These are phyloP conservation scores for Elmis aenea DNA, from an alignment of 2,888 invertebrate species.

Conservation along the genomic window DNA sequence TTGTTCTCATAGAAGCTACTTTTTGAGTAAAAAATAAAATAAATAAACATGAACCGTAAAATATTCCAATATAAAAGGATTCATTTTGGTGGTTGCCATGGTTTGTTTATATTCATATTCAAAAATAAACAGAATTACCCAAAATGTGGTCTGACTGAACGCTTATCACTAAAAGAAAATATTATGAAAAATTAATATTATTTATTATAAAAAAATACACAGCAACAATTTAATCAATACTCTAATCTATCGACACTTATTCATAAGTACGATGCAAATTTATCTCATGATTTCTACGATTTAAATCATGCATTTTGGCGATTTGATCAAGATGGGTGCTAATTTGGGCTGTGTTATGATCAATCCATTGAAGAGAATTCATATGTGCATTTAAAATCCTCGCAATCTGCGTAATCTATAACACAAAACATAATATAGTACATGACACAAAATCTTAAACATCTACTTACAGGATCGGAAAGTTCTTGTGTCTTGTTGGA, in stretches of 20 bases:
- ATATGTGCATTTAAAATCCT: constrained; percentile 94
- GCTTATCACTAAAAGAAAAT: too few relatives aligned
- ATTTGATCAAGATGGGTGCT: constrained; percentile 77
- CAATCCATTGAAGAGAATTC: constrained; percentile 93
- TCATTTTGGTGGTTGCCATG: too few relatives aligned
- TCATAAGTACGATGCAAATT: neutral
- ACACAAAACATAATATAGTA: constrained; percentile 29
- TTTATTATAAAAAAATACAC: too few relatives aligned
- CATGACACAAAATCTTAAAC: constrained; percentile 1
- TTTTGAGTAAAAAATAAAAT: too few relatives aligned
- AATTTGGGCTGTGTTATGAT: constrained; percentile 74
- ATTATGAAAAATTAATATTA: constrained; percentile 16
- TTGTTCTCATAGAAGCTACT: too few relatives aligned
- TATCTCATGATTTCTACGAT: constrained; percentile 19
- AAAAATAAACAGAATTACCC: too few relatives aligned
- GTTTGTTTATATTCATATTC: too few relatives aligned
- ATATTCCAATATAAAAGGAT: too few relatives aligned
- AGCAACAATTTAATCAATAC: too few relatives aligned
- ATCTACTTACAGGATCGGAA: constrained; percentile 72
- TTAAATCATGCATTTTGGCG: constrained; percentile 65
- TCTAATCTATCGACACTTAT: too few relatives aligned
- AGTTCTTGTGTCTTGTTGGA: constrained; percentile 77
- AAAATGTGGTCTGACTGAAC: too few relatives aligned
- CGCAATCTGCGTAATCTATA: constrained; percentile 83
- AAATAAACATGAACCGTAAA: too few relatives aligned